Base-by-base conservation (phyloP, 2,888 invertebrate species). In the Dolichomitus sp. region DNA sequence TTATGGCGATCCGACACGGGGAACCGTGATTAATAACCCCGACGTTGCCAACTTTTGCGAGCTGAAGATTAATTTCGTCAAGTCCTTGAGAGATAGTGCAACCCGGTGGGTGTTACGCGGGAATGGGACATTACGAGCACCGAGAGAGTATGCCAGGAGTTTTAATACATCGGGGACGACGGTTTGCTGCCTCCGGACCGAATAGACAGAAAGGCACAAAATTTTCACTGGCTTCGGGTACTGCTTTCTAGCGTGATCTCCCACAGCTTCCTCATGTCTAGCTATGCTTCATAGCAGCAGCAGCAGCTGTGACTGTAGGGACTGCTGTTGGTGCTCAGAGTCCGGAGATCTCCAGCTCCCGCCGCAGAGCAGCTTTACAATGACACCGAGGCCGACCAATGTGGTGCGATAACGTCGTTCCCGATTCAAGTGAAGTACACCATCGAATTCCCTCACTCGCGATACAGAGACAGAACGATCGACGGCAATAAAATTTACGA, bases 1-100 rank as follows among this genome's bases (percentile, higher is more conserved):
- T 89, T 89, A 90, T 89, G 88, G 84, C 87, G 89, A 89, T 89
- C 87, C 87, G 81, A 74, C 84, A 86, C 81, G 83, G 83, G 40
- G 63, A 50, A 40, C 23, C 68, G 83, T 91, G 90, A 91, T 91
- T 91, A 91, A 91, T 91, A 88, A 86, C 88, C 84, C 52, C 84
- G 81, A 85, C 85, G 87, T 86, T 88, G 86, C 89, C 88, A 91
- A 90, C 89, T 91, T 91, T 90, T 88, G 80, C 87, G 59, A 80
- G 83, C 87, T 85, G 81, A 86, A 89, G 90, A 91, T 91, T 91
- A 90, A 91, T 91, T 89, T 89, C 89, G 68, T 72, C 42, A 70
- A 75, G 83, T 76, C 68, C 61, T 23, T 63, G 81, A 80, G 52
- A 72, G 73, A 83, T 59, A 68, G 80, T 63, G 42, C 65, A 42